phyloP scores from a whole-genome alignment of 2,113 vertebrate genomes.

The Triplophysa tibetana region DNA sequence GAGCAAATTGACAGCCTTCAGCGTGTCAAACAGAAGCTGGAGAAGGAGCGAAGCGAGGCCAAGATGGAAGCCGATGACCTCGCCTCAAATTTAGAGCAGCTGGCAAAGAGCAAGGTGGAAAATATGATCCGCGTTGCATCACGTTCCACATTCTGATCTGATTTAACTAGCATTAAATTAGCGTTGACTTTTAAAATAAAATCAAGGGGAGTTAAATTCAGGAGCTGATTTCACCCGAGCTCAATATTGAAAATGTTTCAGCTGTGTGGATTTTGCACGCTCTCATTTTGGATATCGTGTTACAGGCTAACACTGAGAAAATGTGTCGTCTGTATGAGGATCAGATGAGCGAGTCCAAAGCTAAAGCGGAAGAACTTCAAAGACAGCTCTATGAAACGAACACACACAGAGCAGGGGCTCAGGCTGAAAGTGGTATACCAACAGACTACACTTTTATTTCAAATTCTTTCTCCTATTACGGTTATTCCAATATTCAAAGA shows the following conservation, averaged over 20 bases:
- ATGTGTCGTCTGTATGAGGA: conserved; percentile 86
- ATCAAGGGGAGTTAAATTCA: too few relatives aligned
- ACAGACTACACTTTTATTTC: background rate
- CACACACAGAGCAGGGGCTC: conserved; percentile 79
- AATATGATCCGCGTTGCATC: conserved; percentile 1
- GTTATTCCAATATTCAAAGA: too few relatives aligned
- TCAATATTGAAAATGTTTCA: conserved; percentile 12
- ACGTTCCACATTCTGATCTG: conserved; percentile 14
- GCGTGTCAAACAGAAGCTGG: conserved; percentile 89
- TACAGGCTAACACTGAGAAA: conserved; percentile 85
- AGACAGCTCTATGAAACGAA: conserved; percentile 81
- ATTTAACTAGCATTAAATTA: conserved; percentile 28
- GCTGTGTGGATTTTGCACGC: background rate
- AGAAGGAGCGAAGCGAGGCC: conserved; percentile 87
- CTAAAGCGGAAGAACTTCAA: conserved; percentile 87
- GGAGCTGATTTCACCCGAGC: background rate
- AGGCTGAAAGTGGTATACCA: conserved; percentile 81
- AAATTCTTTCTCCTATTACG: background rate
- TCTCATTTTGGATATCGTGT: conserved; percentile 1
- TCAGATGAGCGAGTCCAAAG: conserved; percentile 87
- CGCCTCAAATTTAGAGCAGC: conserved; percentile 81
- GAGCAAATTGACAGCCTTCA: conserved; percentile 92
- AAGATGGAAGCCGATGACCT: conserved; percentile 91
- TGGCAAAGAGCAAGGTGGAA: conserved; percentile 87
- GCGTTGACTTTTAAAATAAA: background rate